Evolutionary conservation across 2,797 vertebrate species (phyloP), one percentile per base, ranked within the genome.

Genomic region (Liparis tanakae): DNA sequence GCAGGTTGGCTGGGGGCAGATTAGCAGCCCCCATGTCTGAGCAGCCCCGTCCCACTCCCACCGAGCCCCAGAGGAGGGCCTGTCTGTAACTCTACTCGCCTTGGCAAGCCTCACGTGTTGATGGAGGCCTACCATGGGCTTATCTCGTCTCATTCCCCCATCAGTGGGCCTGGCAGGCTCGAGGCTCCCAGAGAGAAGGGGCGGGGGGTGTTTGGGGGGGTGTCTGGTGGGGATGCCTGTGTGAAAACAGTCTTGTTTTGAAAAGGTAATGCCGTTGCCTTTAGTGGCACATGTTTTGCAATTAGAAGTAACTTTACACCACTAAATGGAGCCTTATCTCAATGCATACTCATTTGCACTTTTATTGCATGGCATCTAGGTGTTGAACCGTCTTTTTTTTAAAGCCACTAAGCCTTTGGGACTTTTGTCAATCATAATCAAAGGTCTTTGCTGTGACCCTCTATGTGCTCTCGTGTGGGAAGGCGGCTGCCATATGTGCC

Each of bases 21-120:
- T 94, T 93, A 94, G 85, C 78, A 67, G 72, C 82, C 87, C 81
- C 89, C 76, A 34, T 86, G 85, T 91, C 86, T 91, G 85, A 86
- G 86, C 84, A 74, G 76, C 74, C 77, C 81, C 63, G 56, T 78
- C 81, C 89, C 85, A 82, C 84, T 87, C 89, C 89, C 74, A 86
- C 89, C 76, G 87, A 89, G 88, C 87, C 91, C 87, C 87, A 81
- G 82, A 89, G 91, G 84, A 91, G 86, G 6, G 87, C 72, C 88
- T 89, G 89, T 89, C 88, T 91, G 93, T 93, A 94, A 94, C 89
- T 85, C 87, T 91, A 94, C 81, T 91, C 89, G 79, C 89, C 89
- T 88, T 85, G 83, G 89, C 87, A 87, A 89, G 85, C 84, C 83
- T 77, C 75, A 78, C 81, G 92, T 93, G 93, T 93, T 94, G 93